Evolutionary conservation across 2,888 invertebrate genomes (phyloP).

Genomic region (Euzetes globulus): DNA sequence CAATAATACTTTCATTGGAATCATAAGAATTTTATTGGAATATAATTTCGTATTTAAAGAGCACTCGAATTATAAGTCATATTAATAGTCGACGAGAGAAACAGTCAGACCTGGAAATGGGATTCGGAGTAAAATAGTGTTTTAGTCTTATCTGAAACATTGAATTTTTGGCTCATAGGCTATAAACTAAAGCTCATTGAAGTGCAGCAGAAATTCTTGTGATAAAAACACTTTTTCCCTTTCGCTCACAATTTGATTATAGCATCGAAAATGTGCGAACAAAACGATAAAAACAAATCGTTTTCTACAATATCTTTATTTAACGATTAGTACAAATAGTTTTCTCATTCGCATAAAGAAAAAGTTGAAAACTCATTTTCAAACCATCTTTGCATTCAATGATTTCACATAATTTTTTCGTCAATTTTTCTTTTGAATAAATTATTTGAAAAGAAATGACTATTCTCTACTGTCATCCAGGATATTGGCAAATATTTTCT

Average conservation of each 20-base stretch:
- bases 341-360: background rate
- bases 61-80: background rate
- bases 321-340: background rate
- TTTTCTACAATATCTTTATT: background rate
- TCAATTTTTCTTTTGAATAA: too few species aligned
- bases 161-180: background rate
- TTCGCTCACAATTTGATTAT: conserved; percentile 2
- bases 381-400: background rate
- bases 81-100: background rate
- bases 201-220: conserved; percentile 19
- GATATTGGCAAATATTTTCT: too few species aligned
- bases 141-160: background rate
- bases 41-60: background rate
- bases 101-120: background rate
- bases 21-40: background rate
- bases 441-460: too few species aligned
- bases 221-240: background rate
- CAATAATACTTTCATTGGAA: background rate
- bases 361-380: background rate
- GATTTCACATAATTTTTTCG: background rate
- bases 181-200: conserved; percentile 18
- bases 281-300: conserved; percentile 27
- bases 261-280: conserved; percentile 17
- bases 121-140: background rate
- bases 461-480: too few species aligned